Base-by-base conservation (phyloP, 1,140 invertebrate species). In the Ostrea edulis region DNA sequence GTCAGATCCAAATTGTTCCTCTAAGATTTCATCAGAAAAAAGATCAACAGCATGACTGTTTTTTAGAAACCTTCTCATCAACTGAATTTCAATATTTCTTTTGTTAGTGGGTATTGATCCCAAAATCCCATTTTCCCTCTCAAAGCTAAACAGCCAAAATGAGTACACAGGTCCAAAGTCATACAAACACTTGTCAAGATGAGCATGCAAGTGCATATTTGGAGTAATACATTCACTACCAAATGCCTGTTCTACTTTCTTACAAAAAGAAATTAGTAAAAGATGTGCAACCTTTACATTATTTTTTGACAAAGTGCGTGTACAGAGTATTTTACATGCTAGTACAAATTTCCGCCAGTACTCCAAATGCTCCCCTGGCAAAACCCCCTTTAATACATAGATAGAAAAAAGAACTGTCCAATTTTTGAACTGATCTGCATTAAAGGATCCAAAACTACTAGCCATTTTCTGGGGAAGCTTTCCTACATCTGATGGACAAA, bases 161-260 rank as follows among this genome's bases (percentile, higher is more conserved):
- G 90, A 87, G 71, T 91, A 88, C 4, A 90, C 84, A 54, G 87
- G 90, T 20, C 90, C 89, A 90, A 65, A 91, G 62, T 90, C 86
- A 54, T 20, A 12, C 20, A 90, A 65, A 82, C 86, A 90, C 52
- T 89, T 58, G 20, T 35, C 82, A 51, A 88, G 35, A 85, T 89
- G 89, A 17, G 53, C 22, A 89, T 88, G 87, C 25, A 91, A 35
- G 86, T 90, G 90, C 87, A 90, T 91, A 55, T 91, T 90, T 55
- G 87, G 89, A 11, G 87, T 87, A 14, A 86, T 84, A 53, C 51
- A 55, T 29, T 86, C 54, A 11, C 58, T 54, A 58, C 86, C 82
- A 82, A 85, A 90, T 53, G 62, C 44, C 5, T 77, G 2, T 82
- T 89, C 86, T 86, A 91, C 87, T n/a, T 65, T 58, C 65, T 53